These are phyloP conservation scores for Pristis pectinata DNA, from an alignment of 2,797 vertebrate genomes.

Conservation along the genomic window DNA sequence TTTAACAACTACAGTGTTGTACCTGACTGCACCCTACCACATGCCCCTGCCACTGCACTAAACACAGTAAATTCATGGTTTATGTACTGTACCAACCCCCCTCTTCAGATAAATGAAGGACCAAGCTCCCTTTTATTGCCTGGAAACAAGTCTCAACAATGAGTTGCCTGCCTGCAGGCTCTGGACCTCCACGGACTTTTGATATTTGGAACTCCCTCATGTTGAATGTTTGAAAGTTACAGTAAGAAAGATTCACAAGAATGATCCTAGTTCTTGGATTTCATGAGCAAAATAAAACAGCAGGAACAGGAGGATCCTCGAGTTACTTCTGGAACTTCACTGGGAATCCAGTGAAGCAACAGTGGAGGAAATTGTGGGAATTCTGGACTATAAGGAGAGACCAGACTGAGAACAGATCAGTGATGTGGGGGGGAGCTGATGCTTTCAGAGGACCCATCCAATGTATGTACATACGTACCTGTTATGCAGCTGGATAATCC, in stretches of 20 bases:
- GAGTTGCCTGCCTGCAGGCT: neutral
- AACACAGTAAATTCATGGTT: neutral
- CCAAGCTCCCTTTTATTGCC: neutral
- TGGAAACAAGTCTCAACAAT: neutral
- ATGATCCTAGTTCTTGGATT: neutral
- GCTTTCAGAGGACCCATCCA: neutral
- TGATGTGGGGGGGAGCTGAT: neutral
- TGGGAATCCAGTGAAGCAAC: neutral
- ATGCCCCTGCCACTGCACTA: neutral
- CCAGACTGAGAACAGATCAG: neutral
- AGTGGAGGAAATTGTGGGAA: neutral
- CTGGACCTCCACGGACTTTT: neutral
- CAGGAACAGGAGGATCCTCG: neutral
- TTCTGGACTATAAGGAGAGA: neutral
- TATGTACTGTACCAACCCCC: neutral
- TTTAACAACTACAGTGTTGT: no score
- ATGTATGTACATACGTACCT: no score
- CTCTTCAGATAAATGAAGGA: neutral
- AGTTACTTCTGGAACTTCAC: neutral
- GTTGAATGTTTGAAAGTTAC: neutral
- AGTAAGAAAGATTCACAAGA: neutral
- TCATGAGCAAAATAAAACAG: neutral
- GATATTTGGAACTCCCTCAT: neutral
- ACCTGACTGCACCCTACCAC: no score
- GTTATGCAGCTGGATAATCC: neutral